A percentile compares a stretch with the other conserved stretches of the same genome.
phyloP scores from a whole-genome alignment of 2,888 invertebrate species.

The Schizaphis graminum region DNA sequence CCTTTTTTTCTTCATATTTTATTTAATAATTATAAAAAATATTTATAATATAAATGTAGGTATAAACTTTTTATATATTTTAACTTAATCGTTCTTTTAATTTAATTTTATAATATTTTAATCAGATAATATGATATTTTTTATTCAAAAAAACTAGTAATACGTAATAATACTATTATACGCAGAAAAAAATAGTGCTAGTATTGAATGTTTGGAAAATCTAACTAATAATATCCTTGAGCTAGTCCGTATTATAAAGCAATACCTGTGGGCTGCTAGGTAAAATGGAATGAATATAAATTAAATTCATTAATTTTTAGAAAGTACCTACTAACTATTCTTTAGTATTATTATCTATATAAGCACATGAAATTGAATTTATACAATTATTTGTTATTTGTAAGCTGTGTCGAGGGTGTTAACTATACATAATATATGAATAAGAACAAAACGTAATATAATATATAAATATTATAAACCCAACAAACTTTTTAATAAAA shows the following conservation, averaged over 20 bases:
- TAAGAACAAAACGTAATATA: background rate
- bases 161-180: background rate
- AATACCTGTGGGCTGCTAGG: background rate
- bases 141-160: background rate
- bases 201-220: background rate
- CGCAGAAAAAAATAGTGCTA: background rate
- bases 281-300: background rate
- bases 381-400: conserved; percentile 8
- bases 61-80: background rate
- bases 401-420: background rate
- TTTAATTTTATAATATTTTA: background rate
- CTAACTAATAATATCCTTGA: background rate
- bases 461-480: background rate
- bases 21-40: background rate
- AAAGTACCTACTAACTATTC: background rate
- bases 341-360: background rate
- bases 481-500: conserved; percentile 3
- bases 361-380: conserved; percentile 1
- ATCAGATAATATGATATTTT: background rate
- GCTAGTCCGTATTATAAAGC: background rate
- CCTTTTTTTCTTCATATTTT: background rate
- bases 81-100: background rate
- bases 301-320: conserved; percentile 2
- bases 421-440: background rate
- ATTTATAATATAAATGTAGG: background rate